Conservation (phyloP, 2,888 invertebrate genomes). For the Carabus problematicus region DNA sequence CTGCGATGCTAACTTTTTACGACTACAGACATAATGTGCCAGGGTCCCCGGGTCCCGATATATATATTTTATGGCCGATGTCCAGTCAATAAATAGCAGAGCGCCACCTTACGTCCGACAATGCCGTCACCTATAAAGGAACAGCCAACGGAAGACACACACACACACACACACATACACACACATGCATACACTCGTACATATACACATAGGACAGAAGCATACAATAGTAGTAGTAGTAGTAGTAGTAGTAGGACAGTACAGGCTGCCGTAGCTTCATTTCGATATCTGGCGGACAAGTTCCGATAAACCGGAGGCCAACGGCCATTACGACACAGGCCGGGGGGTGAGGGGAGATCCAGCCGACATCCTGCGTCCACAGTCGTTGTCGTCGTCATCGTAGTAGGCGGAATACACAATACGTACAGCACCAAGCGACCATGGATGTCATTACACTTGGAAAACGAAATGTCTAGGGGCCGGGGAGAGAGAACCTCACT, state of each 20-base stretch:
- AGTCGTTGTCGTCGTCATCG: background rate
- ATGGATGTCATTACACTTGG: conserved; percentile 43
- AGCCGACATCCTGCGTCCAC: background rate
- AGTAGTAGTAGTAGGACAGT: background rate
- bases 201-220: too few relatives aligned
- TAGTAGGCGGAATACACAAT: conserved; percentile 58
- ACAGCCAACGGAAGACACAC: background rate
- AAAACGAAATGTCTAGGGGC: conserved; percentile 32
- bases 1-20: conserved; percentile 56
- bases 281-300: background rate
- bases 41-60: conserved; percentile 54
- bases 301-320: conserved; percentile 48
- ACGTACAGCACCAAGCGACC: conserved; percentile 46
- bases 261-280: background rate
- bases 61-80: conserved; percentile 60
- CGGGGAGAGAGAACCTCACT: background rate
- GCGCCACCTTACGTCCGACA: conserved; percentile 53
- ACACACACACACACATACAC: too few relatives aligned
- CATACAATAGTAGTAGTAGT: background rate
- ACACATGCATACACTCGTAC: too few relatives aligned
- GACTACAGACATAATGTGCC: conserved; percentile 54
- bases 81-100: conserved; percentile 61
- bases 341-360: background rate
- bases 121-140: conserved; percentile 36
- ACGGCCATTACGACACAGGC: background rate